These are phyloP conservation scores for Oscheius sp. DNA, from an alignment of 1,140 invertebrate species.

Conservation along the genomic window DNA sequence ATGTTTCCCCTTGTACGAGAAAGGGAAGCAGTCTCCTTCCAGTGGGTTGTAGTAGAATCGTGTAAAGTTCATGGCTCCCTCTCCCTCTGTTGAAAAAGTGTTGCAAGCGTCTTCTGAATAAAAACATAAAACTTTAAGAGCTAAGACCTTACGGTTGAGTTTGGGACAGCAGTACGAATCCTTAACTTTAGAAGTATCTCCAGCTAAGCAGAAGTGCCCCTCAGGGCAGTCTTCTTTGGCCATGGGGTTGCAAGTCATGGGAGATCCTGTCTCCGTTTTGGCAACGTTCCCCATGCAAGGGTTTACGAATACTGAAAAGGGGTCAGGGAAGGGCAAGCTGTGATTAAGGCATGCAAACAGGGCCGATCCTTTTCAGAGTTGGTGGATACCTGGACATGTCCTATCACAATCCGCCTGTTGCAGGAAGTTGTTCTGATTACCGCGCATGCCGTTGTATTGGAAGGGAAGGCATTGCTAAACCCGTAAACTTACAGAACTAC, in stretches of 20 bases:
- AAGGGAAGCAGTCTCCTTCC: conserved; percentile 39
- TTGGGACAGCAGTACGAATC: conserved; percentile 29
- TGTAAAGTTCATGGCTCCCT: conserved; percentile 33
- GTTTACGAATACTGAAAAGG: conserved; percentile 41
- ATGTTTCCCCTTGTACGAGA: conserved; percentile 34
- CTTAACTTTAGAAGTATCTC: conserved; percentile 6
- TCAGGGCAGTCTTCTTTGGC: conserved; percentile 11
- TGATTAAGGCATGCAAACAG: conserved; percentile 2
- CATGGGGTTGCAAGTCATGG: conserved; percentile 29
- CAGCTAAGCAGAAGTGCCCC: conserved; percentile 34
- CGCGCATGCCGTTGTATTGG: conserved; percentile 78
- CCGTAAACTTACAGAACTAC: background rate
- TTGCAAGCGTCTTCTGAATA: conserved; percentile 31
- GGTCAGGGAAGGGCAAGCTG: conserved; percentile 9
- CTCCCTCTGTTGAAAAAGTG: conserved; percentile 26
- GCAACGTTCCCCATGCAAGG: conserved; percentile 38
- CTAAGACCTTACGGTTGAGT: conserved; percentile 22
- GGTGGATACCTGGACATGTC: conserved; percentile 66
- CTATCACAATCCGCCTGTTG: conserved; percentile 79
- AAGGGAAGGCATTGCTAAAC: conserved; percentile 70
- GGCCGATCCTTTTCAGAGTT: background rate
- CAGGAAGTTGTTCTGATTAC: conserved; percentile 78
- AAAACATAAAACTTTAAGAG: background rate
- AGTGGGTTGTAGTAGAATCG: conserved; percentile 43
- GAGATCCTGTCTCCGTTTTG: background rate